These are phyloP conservation scores for Leuciscus idus DNA, from an alignment of 2,113 vertebrate genomes.

Conservation along the genomic window DNA sequence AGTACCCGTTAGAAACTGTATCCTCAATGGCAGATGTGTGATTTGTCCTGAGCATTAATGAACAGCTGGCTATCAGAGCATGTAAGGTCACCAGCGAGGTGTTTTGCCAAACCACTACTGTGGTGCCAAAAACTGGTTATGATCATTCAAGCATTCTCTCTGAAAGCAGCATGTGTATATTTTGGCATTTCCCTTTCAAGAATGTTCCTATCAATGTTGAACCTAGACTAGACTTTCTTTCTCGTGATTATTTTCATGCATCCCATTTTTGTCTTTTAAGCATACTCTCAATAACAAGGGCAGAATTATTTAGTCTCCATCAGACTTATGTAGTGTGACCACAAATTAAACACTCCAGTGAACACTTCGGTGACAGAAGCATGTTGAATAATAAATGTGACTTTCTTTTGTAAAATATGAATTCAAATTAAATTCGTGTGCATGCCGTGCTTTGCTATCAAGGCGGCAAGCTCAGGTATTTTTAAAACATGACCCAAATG, in stretches of 20 bases:
- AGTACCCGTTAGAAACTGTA: constrained; percentile 14
- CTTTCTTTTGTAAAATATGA: constrained; percentile 10
- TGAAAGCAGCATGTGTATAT: constrained; percentile 41
- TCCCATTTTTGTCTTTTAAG: not conserved
- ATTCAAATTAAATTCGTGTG: not conserved
- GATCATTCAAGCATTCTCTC: constrained; percentile 19
- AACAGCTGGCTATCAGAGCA: constrained; percentile 35
- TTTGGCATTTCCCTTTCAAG: constrained; percentile 38
- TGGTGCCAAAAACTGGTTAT: constrained; percentile 43
- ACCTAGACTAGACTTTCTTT: not conserved
- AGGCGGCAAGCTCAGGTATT: constrained; percentile 1
- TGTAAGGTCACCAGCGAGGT: constrained; percentile 42
- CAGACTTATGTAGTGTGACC: not conserved
- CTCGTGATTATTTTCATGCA: not conserved
- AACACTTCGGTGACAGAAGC: not conserved
- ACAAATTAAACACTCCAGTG: not conserved
- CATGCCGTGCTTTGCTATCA: not conserved
- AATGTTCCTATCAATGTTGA: constrained; percentile 25
- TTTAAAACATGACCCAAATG: constrained; percentile 39
- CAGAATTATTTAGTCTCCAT: not conserved
- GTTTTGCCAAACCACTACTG: constrained; percentile 48
- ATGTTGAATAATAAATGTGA: not conserved
- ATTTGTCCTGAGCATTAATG: constrained; percentile 31
- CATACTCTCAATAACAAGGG: not conserved
- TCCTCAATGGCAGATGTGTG: constrained; percentile 42